A percentile compares a stretch with the other conserved stretches of the same genome.
phyloP scores from a whole-genome alignment of 2,113 vertebrate genomes.

The human (Homo sapiens) region DNA sequence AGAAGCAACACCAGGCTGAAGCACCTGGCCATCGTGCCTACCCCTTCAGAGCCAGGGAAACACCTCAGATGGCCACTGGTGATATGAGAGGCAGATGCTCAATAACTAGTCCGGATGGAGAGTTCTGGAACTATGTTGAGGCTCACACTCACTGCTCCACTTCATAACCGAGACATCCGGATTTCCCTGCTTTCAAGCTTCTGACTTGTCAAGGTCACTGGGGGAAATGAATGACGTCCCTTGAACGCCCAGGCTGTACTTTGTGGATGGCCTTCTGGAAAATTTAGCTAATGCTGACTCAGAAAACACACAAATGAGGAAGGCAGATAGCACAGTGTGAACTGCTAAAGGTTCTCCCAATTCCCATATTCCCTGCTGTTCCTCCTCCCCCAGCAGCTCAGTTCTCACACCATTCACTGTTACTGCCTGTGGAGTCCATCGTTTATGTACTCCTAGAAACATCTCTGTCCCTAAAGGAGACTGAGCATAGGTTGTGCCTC shows the following conservation, averaged over 20 bases:
- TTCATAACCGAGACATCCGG: constrained; percentile 72
- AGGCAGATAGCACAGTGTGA: constrained; percentile 82
- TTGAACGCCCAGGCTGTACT: constrained; percentile 67
- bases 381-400: not conserved
- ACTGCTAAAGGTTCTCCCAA: constrained; percentile 56
- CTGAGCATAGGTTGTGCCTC: not conserved
- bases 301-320: constrained; percentile 83
- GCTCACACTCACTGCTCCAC: constrained; percentile 9
- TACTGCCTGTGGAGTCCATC: not conserved
- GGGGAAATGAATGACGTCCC: constrained; percentile 83
- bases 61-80: not conserved
- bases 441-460: not conserved
- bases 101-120: constrained; percentile 49
- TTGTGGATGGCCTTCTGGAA: constrained; percentile 81
- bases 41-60: not conserved
- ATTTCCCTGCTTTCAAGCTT: constrained; percentile 75
- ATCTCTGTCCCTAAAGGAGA: not conserved
- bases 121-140: constrained; percentile 61
- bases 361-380: not conserved
- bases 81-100: not conserved
- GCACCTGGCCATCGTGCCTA: constrained; percentile 45
- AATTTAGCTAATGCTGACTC: constrained; percentile 86
- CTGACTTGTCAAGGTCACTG: constrained; percentile 80
- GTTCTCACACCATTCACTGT: not conserved
- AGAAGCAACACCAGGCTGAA: constrained; percentile 51